Base-by-base conservation (phyloP, 2,797 vertebrate genomes). In the Bufotes viridis region DNA sequence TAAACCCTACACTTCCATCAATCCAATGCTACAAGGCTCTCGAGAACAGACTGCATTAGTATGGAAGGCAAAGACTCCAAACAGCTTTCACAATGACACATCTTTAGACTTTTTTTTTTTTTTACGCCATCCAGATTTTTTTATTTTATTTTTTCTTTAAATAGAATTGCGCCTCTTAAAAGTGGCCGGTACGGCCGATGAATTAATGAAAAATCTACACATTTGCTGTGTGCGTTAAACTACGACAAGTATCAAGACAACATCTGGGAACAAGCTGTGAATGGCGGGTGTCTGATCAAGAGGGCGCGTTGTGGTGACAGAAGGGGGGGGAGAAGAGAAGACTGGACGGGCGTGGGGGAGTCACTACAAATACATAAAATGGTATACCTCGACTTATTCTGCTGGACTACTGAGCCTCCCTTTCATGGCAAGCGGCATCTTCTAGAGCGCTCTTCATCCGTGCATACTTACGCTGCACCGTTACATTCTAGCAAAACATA, bases 381-480 rank as follows among this genome's bases (percentile, higher is more conserved):
- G 96, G 97, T 96, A 97, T 98, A 99, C 98, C 98, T 99, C 97
- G 94, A 96, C 97, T 97, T 97, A 95, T 96, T 97, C 94, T 95
- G 95, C 97, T 98, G 97, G 97, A 94, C 98, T 99, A 99, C 42
- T n/a, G 97, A 99, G 97, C 98, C 96, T 96, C 26, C 98, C 51
- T 97, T 97, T 97, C 97, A 97, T 97, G 97, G 96, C 97, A 97
- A 97, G 95, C 95, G 96, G 94, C 55, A 96, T 98, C 97, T 98
- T 98, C 97, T 94, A 95, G 61, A 93, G 95, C 94, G 96, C 96
- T 98, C 98, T 98, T 96, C 95, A 94, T 99, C 98, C 97, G 98
- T 98, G 97, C 96, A 98, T 98, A 99, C 96, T 98, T 98, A 99
- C 97, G 97, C 98, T 99, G 98, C 97, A 99, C 97, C 97, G 96